Evolutionary conservation across 2,113 vertebrate species (phyloP), one percentile per base, ranked within the genome.

Genomic region (Osmerus mordax): DNA sequence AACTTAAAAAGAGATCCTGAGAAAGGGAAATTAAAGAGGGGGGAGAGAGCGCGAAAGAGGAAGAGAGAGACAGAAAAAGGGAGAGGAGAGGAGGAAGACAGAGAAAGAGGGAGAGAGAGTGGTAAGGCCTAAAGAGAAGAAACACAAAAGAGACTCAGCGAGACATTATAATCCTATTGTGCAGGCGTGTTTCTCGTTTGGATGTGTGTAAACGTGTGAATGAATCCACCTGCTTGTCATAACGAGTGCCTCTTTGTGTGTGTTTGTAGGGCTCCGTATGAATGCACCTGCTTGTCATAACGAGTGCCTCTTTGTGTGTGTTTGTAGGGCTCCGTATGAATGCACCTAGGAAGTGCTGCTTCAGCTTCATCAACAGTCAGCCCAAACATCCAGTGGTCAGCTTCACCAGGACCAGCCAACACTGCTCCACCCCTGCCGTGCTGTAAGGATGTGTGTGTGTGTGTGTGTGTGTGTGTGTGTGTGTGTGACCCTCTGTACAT

Each of bases 301-400:
- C n/a, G 16, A n/a, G 15, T 41, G 32, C 18, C 14, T 54, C 19
- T 55, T 25, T 19, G 53, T 60, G 58, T 1, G 29, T 58, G 2
- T 72, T 70, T 71, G 12, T 21, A 92, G 92, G 86, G 65, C 0
- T 91, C 73, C 89, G 89, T 56, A 77, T 58, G 83, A 60, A 11
- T 18, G 81, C 74, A 2, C 87, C 88, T 0, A 87, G 72, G 28
- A 87, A 73, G 28, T 93, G 91, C 86, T 92, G 92, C 81, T 87
- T 83, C 15, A 2, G 18, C 0, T 92, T 86, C 75, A 63, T 18
- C 2, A 4, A 69, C 0, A 79, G 29, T 0, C 47, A 25, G 0
- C 54, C 62, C 0, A 13, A 28, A 21, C 55, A 13, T 0, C 71
- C 0, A 28, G 82, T 92, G 67, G 14, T 51, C 0, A 1, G 32